These are phyloP conservation scores for Corythaixoides concolor DNA, from an alignment of 2,113 vertebrate genomes.

Conservation along the genomic window DNA sequence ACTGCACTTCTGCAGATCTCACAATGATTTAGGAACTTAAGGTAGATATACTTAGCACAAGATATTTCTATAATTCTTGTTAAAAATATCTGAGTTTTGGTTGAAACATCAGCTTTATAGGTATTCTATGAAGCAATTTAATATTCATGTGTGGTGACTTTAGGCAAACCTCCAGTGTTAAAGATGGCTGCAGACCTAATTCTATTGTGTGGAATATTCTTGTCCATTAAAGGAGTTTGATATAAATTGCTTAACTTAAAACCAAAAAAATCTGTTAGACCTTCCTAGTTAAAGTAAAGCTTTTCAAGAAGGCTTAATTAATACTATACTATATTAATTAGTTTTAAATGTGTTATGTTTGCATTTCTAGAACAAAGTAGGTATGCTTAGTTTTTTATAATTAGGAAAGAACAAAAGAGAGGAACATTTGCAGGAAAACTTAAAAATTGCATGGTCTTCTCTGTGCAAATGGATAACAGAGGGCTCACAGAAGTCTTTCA, in stretches of 20 bases:
- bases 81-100: neutral
- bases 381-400: neutral
- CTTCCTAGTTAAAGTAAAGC: neutral
- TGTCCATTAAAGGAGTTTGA: neutral
- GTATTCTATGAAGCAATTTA: neutral
- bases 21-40: neutral
- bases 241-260: constrained; percentile 13
- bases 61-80: neutral
- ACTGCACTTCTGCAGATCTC: neutral
- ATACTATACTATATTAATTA: neutral
- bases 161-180: neutral
- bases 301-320: neutral
- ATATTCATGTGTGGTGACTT: neutral
- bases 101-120: neutral
- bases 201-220: neutral
- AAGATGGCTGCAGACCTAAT: neutral
- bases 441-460: neutral
- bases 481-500: neutral
- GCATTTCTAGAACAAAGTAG: neutral
- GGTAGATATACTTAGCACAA: neutral
- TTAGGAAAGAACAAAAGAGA: neutral
- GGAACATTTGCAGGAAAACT: neutral
- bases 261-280: neutral
- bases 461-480: neutral
- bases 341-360: neutral